Evolutionary conservation across 2,797 vertebrate genomes (phyloP), one percentile per base, ranked within the genome.

Genomic region (Hemibagrus guttatus): DNA sequence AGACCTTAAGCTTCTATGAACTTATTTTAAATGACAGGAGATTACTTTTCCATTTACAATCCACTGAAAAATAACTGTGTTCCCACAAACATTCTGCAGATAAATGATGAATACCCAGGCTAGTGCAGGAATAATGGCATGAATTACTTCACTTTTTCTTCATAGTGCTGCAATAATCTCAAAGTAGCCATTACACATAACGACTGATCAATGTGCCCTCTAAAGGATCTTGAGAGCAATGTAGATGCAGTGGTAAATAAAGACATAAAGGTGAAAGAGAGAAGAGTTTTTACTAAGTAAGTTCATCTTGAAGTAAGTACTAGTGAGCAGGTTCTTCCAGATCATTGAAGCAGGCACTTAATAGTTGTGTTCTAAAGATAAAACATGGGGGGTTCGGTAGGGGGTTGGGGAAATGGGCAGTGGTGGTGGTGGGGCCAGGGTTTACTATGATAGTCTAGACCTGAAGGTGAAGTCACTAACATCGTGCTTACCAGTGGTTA

Each of bases 31-130:
- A 63, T 88, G 83, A 89, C 75, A 82, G 88, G 79, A 88, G 87
- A 91, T 91, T 76, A 88, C 89, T 92, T 87, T 87, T 59, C 88
- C 86, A 88, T 90, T 88, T 89, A 71, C 72, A 85, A 61, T 66
- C 80, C 76, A 87, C 87, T 91, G 91, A 89, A 90, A 89, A 88
- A 91, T 91, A 84, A 87, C 86, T 72, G 74, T 84, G 85, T 85
- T 69, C 81, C 84, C 61, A 63, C 85, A 90, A 89, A 87, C 84
- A 84, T 86, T 88, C 78, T 1, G 11, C 84, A 88, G 88, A 90
- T 91, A 85, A 91, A 90, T 91, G 90, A 91, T 89, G 89, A 90
- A 89, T 82, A 64, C 54, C 61, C 66, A 79, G n/a, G 63, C 83
- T 54, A 75, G 31, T 84, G 75, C 68, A 74, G 79, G 59, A 88